phyloP scores from a whole-genome alignment of 1,140 invertebrate genomes.

The Bilobella aurantiaca region DNA sequence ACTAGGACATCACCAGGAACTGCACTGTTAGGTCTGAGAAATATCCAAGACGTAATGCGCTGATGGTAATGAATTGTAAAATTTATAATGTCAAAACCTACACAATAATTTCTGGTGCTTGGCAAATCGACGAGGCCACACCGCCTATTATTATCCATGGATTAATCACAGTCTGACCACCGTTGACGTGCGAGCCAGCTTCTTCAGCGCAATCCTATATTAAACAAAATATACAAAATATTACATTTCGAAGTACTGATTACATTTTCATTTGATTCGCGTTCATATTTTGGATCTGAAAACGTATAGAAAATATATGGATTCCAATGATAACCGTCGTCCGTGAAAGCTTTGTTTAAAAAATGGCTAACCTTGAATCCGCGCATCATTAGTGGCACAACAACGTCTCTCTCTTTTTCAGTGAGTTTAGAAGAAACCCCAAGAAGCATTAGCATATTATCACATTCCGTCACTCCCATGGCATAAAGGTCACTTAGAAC shows the following conservation, averaged over 20 bases:
- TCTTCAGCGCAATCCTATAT: constrained; percentile 74
- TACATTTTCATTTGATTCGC: neutral
- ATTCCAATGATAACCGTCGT: neutral
- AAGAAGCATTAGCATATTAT: constrained; percentile 97
- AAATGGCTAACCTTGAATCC: constrained; percentile 76
- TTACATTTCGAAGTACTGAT: too few species aligned
- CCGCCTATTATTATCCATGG: constrained; percentile 97
- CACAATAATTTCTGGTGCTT: constrained; percentile 90
- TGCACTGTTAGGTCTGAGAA: constrained; percentile 73
- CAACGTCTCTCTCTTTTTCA: constrained; percentile 88
- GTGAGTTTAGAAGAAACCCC: constrained; percentile 91
- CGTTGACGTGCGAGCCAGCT: constrained; percentile 85
- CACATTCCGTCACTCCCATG: constrained; percentile 97
- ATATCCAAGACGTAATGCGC: neutral
- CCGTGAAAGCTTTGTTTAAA: too few species aligned
- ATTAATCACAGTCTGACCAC: constrained; percentile 94
- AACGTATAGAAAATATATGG: neutral
- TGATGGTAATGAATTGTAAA: neutral
- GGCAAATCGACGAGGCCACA: constrained; percentile 88
- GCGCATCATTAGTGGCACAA: constrained; percentile 87
- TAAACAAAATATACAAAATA: constrained; percentile 4
- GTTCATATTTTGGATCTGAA: neutral
- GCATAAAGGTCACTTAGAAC: constrained; percentile 98
- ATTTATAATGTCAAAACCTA: neutral
- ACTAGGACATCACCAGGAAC: constrained; percentile 94